Evolutionary conservation across 1,140 invertebrate species (phyloP).

Genomic region (Lepeophtheirus salmonis): DNA sequence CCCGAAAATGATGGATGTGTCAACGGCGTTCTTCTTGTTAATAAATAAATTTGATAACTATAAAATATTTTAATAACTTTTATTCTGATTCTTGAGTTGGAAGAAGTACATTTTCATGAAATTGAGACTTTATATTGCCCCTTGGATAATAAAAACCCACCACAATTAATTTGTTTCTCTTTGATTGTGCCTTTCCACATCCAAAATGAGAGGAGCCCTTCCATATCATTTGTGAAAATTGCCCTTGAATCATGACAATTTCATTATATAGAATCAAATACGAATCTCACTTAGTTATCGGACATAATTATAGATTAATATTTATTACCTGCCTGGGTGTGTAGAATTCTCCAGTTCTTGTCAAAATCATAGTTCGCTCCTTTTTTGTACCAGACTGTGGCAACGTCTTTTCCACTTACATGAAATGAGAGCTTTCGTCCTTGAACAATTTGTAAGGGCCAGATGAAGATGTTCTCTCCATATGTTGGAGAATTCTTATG

Average conservation of each 20-base stretch:
- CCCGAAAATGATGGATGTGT: conserved; percentile 99
- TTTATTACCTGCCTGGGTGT: background rate
- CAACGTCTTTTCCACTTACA: background rate
- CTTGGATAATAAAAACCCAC: background rate
- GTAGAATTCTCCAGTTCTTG: background rate
- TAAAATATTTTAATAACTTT: background rate
- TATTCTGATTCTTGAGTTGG: no score
- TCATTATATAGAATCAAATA: no score
- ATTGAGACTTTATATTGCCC: background rate
- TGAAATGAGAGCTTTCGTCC: background rate
- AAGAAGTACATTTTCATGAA: background rate
- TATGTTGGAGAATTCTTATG: background rate
- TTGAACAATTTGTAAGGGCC: background rate
- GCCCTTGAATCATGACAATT: background rate
- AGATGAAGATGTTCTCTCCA: background rate
- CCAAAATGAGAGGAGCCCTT: background rate
- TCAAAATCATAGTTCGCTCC: background rate
- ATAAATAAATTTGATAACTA: conserved; percentile 27
- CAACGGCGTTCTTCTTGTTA: conserved; percentile 92
- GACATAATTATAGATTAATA: background rate
- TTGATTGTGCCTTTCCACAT: background rate
- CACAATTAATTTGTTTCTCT: background rate
- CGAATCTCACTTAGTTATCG: no score
- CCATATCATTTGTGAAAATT: background rate
- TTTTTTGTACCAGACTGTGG: background rate